These are phyloP conservation scores for Macrocentrus cingulum DNA, from an alignment of 1,140 invertebrate genomes.

Conservation along the genomic window DNA sequence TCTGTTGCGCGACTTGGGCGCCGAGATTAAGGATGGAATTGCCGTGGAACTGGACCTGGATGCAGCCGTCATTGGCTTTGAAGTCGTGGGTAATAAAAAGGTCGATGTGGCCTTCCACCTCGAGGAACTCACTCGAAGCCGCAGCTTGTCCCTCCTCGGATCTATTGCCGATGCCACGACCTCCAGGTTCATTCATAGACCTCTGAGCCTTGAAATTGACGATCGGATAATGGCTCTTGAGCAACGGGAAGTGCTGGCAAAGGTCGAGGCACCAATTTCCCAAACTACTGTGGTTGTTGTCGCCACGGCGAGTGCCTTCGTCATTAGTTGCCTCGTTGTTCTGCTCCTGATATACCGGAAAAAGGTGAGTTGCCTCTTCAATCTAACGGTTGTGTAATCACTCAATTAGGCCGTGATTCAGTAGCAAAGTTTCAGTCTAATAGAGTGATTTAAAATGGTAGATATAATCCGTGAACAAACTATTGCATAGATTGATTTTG, in stretches of 20 bases:
- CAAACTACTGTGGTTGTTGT: constrained; percentile 72
- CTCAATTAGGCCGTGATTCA: not conserved
- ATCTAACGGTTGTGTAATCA: not conserved
- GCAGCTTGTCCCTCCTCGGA: constrained; percentile 51
- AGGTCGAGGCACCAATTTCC: constrained; percentile 68
- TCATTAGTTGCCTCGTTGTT: constrained; percentile 70
- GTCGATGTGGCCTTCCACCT: constrained; percentile 68
- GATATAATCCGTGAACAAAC: too few species aligned
- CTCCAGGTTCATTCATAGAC: constrained; percentile 64
- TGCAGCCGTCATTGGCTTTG: constrained; percentile 63
- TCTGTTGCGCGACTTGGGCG: constrained; percentile 59
- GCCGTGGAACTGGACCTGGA: constrained; percentile 61
- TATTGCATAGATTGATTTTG: too few species aligned
- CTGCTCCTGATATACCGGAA: constrained; percentile 69
- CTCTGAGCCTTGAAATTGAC: constrained; percentile 52
- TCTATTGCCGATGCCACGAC: constrained; percentile 68
- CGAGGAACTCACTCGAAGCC: constrained; percentile 64
- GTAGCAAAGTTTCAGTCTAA: not conserved
- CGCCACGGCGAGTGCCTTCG: constrained; percentile 70
- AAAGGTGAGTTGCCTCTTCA: constrained; percentile 51
- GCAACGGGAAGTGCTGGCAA: constrained; percentile 69
- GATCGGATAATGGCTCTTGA: constrained; percentile 63
- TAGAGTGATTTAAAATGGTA: too few species aligned
- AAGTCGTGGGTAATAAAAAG: constrained; percentile 66
- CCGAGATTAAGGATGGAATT: constrained; percentile 60